Conservation (phyloP, 2,797 vertebrate species). For the Nannoperca obscura region DNA sequence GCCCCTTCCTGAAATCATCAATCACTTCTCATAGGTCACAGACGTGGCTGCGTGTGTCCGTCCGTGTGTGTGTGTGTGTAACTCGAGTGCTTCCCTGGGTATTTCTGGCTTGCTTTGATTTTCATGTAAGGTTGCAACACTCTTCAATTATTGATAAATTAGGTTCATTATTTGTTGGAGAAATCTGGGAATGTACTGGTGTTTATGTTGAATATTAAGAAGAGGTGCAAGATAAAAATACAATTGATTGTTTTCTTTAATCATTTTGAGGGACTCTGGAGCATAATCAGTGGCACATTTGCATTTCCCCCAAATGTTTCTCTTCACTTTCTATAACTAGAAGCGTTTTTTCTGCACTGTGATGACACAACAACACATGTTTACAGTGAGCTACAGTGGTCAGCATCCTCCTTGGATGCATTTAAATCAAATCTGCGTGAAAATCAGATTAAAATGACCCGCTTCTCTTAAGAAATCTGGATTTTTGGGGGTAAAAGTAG, state of each 20-base stretch:
- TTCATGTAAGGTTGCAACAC: background rate
- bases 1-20: slow-evolving; percentile 83
- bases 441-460: background rate
- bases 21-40: slow-evolving; percentile 71
- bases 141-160: background rate
- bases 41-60: background rate
- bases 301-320: background rate
- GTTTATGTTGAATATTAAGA: background rate
- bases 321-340: background rate
- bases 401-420: background rate
- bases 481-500: background rate
- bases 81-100: background rate
- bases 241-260: background rate
- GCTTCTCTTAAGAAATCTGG: background rate
- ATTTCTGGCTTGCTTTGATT: slow-evolving; percentile 6
- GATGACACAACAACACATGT: background rate
- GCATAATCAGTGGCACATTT: background rate
- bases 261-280: background rate
- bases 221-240: background rate
- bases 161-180: background rate
- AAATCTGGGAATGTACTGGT: background rate
- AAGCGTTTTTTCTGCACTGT: slow-evolving; percentile 5
- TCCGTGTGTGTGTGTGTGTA: slow-evolving; percentile 2
- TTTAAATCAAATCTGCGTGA: background rate
- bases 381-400: background rate